phyloP scores from a whole-genome alignment of 2,888 invertebrate species.

The Aphrophora alni region DNA sequence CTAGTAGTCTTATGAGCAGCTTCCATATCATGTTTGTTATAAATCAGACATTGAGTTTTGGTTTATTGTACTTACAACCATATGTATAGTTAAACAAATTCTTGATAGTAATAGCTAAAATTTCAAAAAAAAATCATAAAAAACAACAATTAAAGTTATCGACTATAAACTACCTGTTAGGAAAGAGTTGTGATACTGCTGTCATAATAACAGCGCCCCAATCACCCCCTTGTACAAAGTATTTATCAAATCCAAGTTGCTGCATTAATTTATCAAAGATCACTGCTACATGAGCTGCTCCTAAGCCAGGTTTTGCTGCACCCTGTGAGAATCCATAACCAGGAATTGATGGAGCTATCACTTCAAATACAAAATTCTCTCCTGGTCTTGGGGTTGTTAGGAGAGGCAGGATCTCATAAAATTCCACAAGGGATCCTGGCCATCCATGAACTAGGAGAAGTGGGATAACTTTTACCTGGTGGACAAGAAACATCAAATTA shows the following conservation, averaged over 20 bases:
- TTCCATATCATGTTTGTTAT: too few species aligned
- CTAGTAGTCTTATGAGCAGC: too few species aligned
- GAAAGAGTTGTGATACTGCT: conserved; percentile 69
- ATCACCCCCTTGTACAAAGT: conserved; percentile 79
- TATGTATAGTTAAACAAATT: too few species aligned
- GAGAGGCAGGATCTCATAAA: conserved; percentile 75
- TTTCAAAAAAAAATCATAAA: too few species aligned
- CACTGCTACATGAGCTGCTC: conserved; percentile 63
- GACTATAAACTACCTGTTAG: conserved; percentile 62
- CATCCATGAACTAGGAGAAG: conserved; percentile 81
- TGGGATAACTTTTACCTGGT: conserved; percentile 62
- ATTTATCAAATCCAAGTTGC: conserved; percentile 70
- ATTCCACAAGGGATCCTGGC: conserved; percentile 85
- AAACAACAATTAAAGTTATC: too few species aligned
- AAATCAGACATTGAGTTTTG: too few species aligned
- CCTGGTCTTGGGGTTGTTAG: conserved; percentile 63
- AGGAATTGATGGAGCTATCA: conserved; percentile 70
- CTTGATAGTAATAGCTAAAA: too few species aligned
- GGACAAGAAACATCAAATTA: too few species aligned
- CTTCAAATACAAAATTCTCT: conserved; percentile 69
- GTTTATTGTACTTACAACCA: too few species aligned
- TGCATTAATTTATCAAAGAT: conserved; percentile 73
- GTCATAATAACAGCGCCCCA: conserved; percentile 76
- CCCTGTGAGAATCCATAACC: conserved; percentile 74
- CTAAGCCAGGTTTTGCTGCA: conserved; percentile 68